Conservation (phyloP, 2,888 invertebrate genomes). For the Lasiommata megera region DNA sequence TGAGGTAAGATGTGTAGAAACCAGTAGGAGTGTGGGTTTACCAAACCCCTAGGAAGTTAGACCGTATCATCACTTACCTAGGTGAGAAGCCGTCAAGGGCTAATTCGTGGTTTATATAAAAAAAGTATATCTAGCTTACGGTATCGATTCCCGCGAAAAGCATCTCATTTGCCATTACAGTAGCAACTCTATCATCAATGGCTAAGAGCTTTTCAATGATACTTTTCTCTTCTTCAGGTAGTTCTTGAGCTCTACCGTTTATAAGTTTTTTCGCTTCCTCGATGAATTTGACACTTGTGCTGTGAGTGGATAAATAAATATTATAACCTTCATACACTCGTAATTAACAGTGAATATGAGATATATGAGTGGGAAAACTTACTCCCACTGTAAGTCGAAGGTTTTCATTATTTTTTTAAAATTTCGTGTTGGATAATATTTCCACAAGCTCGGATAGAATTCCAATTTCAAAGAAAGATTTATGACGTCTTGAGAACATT, state of each 20-base stretch:
- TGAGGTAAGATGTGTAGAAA: too few species aligned
- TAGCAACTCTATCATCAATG: slow-evolving; percentile 82
- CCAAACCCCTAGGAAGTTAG: too few species aligned
- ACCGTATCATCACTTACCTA: too few species aligned
- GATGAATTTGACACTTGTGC: slow-evolving; percentile 57
- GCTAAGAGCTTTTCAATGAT: slow-evolving; percentile 84
- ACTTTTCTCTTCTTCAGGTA: slow-evolving; percentile 79
- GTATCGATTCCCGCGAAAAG: slow-evolving; percentile 87
- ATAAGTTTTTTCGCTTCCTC: slow-evolving; percentile 53
- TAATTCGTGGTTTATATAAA: too few species aligned
- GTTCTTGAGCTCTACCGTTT: slow-evolving; percentile 47
- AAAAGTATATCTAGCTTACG: slow-evolving; percentile 54
- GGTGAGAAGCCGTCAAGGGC: background rate
- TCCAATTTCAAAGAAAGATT: slow-evolving; percentile 53
- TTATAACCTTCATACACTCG: too few species aligned
- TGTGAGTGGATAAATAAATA: slow-evolving; percentile 37
- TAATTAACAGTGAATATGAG: too few species aligned
- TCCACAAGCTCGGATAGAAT: slow-evolving; percentile 55
- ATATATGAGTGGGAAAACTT: slow-evolving; percentile 38
- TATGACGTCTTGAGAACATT: slow-evolving; percentile 52
- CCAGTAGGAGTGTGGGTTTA: too few species aligned
- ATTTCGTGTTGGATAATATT: slow-evolving; percentile 49
- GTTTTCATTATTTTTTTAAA: slow-evolving; percentile 57
- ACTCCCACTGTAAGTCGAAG: slow-evolving; percentile 67
- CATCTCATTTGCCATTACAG: slow-evolving; percentile 86